Percentiles rank a stretch among this genome's conserved stretches.
phyloP scores from a whole-genome alignment of 2,797 vertebrate species.

The Acanthornis magna region DNA sequence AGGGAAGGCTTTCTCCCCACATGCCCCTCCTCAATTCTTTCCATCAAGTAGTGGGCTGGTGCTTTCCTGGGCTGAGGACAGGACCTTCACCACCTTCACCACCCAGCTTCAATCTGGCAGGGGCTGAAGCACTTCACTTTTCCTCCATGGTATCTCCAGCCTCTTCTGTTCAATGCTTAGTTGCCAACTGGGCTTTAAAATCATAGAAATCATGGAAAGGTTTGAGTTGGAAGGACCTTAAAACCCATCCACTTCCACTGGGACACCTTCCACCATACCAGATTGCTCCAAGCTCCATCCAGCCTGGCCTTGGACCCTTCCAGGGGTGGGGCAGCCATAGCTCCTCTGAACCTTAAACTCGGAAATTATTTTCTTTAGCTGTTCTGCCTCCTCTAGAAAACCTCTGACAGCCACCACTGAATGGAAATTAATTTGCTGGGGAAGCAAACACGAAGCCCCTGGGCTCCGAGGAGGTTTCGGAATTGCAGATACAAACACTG shows the following conservation, averaged over 20 bases:
- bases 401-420: not conserved
- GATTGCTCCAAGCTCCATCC: rapidly evolving
- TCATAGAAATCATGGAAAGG: not conserved
- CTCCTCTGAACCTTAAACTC: not conserved
- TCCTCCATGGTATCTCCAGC: not conserved
- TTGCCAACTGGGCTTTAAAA: not conserved
- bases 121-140: not conserved
- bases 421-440: not conserved
- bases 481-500: not conserved
- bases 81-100: not conserved
- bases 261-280: rapidly evolving
- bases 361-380: not conserved
- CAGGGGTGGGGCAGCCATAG: not conserved
- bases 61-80: not conserved
- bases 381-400: not conserved
- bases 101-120: not conserved
- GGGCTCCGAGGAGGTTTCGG: not conserved
- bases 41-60: not conserved
- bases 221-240: not conserved
- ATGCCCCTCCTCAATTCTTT: not conserved
- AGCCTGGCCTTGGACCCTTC: not conserved
- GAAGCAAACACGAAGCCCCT: not conserved
- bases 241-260: rapidly evolving
- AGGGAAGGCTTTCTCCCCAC: not conserved
- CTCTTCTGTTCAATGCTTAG: not conserved